Conservation (phyloP, 2,888 invertebrate genomes). For the Microctonus hyperodae region DNA sequence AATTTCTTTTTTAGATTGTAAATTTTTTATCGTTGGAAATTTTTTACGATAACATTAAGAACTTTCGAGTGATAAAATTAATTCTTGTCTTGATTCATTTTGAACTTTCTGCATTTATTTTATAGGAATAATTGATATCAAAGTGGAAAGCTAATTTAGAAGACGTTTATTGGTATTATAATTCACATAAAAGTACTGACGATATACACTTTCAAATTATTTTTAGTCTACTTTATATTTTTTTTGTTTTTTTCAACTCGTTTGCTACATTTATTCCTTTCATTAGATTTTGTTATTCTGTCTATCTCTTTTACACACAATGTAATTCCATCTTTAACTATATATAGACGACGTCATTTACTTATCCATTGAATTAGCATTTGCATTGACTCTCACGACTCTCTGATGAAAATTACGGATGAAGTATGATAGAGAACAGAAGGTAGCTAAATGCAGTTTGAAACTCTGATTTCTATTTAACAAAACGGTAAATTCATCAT, state of each 20-base stretch:
- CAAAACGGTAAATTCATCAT: background rate
- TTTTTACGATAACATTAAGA: too few species aligned
- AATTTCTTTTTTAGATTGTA: too few species aligned
- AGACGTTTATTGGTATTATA: slow-evolving; percentile 17
- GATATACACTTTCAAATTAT: background rate
- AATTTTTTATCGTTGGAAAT: too few species aligned
- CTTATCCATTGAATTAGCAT: background rate
- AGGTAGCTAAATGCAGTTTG: background rate
- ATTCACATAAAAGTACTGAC: background rate
- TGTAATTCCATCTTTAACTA: background rate
- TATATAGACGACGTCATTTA: background rate
- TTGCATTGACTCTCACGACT: background rate
- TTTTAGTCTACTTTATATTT: background rate
- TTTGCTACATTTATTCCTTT: background rate
- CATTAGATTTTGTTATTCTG: too few species aligned
- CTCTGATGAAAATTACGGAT: background rate
- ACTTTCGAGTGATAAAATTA: background rate
- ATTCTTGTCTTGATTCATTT: slow-evolving; percentile 13
- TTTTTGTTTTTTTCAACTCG: background rate
- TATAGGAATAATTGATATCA: slow-evolving; percentile 6
- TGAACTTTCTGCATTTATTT: background rate
- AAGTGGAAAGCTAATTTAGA: slow-evolving; percentile 24
- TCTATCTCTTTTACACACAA: background rate
- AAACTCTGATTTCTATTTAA: background rate
- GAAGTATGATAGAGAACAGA: background rate